These are phyloP conservation scores for Myathropa florea DNA, from an alignment of 2,888 invertebrate species.

Conservation along the genomic window DNA sequence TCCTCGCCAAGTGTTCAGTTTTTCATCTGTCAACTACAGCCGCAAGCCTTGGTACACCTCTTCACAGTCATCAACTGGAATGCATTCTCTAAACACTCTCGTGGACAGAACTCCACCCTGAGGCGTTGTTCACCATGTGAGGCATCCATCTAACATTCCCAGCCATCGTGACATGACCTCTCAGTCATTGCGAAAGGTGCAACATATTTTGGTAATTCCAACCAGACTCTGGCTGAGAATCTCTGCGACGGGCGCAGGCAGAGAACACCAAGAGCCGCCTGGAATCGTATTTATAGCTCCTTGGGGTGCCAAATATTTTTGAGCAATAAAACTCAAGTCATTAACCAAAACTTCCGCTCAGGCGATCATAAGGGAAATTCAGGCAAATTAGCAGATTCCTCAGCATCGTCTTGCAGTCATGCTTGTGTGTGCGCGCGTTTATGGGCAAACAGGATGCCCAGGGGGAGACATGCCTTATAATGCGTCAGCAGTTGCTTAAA, in stretches of 20 bases:
- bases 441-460: not conserved
- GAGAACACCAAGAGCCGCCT: not conserved
- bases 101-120: not conserved
- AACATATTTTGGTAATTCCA: constrained; percentile 8
- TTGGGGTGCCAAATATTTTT: not conserved
- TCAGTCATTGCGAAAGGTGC: constrained; percentile 13
- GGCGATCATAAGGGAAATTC: not conserved
- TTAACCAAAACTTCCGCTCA: not conserved
- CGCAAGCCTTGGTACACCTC: too few relatives aligned
- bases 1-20: too few relatives aligned
- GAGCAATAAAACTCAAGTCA: not conserved
- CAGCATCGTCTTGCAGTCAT: not conserved
- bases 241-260: too few relatives aligned
- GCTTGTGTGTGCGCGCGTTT: not conserved
- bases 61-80: not conserved
- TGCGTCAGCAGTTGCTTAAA: not conserved
- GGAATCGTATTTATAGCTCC: not conserved
- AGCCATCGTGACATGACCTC: not conserved
- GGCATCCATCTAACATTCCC: not conserved
- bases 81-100: not conserved
- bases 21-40: too few relatives aligned
- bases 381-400: constrained; percentile 12
- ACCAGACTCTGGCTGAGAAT: too few relatives aligned
- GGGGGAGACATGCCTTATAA: not conserved
- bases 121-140: not conserved